Evolutionary conservation across 1,140 invertebrate genomes (phyloP), one percentile per base, ranked within the genome.

Genomic region (Apocrypta bakeri): DNA sequence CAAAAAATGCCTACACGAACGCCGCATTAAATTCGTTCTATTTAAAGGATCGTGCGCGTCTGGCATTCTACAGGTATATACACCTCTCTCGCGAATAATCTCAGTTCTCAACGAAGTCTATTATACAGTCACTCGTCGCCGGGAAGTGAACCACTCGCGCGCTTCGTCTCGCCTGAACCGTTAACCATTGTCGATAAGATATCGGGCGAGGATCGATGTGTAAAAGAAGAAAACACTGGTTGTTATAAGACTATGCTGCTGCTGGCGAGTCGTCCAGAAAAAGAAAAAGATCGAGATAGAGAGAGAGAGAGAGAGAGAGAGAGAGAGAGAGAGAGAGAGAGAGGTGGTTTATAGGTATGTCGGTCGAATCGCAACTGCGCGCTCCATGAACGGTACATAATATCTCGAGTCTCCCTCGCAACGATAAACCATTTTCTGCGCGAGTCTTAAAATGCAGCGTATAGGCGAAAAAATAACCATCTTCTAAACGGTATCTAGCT

Each of bases 181-280:
- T 83, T 83, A 79, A 83, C 56, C 56, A 83, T 83, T 83, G 81
- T 79, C 76, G 76, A 83, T 74, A 79, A 79, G 74, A 33, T 82
- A 78, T 77, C 48, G 40, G 31, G 27, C 27, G 31, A 29, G 33
- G 68, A 82, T 82, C 68, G 81, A 82, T n/a, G 33, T 61, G 63
- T 66, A 61, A 69, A 82, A 80, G 68, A 64, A 73, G 69, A 73
- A 73, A 73, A 64, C 68, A 25, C 71, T 14, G 42, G 42, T 21
- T 74, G 61, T 48, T 66, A 74, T 75, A 37, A 81, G 78, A 77
- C 71, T 73, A 33, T n/a, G n/a, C 25, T 24, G 24, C 64, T 73
- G 25, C 56, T 56, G 8, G 6, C 24, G 24, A 56, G 48, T 69
- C 66, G 42, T 29, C 12, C 9, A 14, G 61, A 64, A 61, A 61